phyloP scores from a whole-genome alignment of 2,797 vertebrate genomes.

The Rhodeus uyekii region DNA sequence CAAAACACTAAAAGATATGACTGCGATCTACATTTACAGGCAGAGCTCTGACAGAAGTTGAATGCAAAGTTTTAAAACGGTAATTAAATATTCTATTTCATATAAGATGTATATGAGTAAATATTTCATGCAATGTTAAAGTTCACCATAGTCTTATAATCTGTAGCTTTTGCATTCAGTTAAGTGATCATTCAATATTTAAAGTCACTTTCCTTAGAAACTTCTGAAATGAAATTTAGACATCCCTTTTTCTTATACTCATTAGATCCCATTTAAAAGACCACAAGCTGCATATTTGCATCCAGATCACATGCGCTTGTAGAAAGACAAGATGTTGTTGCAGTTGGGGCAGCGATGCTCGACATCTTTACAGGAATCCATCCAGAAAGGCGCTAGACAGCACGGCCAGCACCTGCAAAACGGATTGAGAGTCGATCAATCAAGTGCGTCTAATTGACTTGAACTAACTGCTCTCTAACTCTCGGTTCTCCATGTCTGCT shows the following conservation, averaged over 20 bases:
- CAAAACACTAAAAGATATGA: background rate
- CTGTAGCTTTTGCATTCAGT: background rate
- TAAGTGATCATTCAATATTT: background rate
- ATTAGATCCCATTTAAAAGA: background rate
- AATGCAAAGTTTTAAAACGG: background rate
- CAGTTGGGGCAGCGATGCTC: slow-evolving; percentile 73
- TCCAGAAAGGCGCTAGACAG: slow-evolving; percentile 75
- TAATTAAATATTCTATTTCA: background rate
- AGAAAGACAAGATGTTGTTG: slow-evolving; percentile 62
- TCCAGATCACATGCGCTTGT: slow-evolving; percentile 64
- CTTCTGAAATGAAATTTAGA: background rate
- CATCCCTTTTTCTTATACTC: background rate
- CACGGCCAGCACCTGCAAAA: slow-evolving; percentile 68
- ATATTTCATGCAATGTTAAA: background rate
- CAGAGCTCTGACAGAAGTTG: background rate
- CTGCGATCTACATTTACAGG: background rate
- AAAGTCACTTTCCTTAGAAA: background rate
- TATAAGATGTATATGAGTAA: background rate
- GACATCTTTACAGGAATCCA: slow-evolving; percentile 75
- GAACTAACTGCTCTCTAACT: background rate
- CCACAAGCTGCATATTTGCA: background rate
- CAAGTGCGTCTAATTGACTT: background rate
- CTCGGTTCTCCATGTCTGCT: background rate
- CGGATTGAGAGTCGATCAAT: background rate
- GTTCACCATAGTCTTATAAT: background rate